Conservation (phyloP, 1,140 invertebrate genomes). For the Brachionus asplanchnoidis region DNA sequence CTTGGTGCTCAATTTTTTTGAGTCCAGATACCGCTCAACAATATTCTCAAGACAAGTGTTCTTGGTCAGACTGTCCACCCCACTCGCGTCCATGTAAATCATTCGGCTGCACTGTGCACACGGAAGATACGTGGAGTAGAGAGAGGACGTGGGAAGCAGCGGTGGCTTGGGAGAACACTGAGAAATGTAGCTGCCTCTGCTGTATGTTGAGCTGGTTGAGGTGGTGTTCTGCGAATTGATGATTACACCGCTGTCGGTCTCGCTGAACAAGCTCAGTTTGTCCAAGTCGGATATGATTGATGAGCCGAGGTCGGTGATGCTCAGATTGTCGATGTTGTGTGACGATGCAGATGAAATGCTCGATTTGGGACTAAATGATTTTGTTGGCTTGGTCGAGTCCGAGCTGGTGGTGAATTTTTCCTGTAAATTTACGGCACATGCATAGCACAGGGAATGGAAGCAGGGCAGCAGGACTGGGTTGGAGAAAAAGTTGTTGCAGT, state of each 20-base stretch:
- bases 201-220: background rate
- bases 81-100: constrained; percentile 86
- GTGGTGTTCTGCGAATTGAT: constrained; percentile 58
- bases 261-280: constrained; percentile 90
- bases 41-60: constrained; percentile 88
- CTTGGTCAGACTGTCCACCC: constrained; percentile 80
- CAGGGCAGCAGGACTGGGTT: constrained; percentile 60
- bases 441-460: constrained; percentile 59
- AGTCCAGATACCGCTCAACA: constrained; percentile 71
- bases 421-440: constrained; percentile 57
- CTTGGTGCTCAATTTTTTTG: constrained; percentile 64
- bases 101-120: constrained; percentile 81
- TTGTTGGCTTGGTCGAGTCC: constrained; percentile 46
- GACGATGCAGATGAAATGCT: constrained; percentile 45
- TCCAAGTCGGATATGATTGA: constrained; percentile 73
- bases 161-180: constrained; percentile 21
- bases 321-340: constrained; percentile 46
- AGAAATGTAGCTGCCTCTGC: constrained; percentile 68
- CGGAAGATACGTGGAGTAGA: constrained; percentile 59
- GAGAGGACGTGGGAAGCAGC: constrained; percentile 60
- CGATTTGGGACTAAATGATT: constrained; percentile 42
- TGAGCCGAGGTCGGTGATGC: constrained; percentile 42
- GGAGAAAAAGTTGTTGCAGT: constrained; percentile 67
- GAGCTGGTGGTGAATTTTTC: constrained; percentile 46
- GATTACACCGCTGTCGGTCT: constrained; percentile 87